Evolutionary conservation across 2,888 invertebrate species (phyloP).

Genomic region (Globia sparganii): DNA sequence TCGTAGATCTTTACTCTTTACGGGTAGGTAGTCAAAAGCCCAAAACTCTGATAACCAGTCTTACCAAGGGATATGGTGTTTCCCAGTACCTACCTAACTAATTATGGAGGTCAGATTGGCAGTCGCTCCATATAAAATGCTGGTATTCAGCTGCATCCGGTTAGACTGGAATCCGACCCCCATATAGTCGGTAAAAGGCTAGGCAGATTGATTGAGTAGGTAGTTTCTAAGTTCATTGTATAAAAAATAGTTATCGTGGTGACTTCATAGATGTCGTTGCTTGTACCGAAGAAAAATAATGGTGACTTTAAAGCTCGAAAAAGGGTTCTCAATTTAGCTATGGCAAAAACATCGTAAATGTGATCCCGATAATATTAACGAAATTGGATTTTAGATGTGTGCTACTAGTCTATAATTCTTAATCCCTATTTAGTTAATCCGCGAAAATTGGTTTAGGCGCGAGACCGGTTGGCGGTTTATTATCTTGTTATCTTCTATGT

Average conservation of each 20-base stretch:
- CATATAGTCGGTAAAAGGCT: background rate
- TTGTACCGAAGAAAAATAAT: background rate
- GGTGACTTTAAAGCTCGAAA: background rate
- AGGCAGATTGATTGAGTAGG: background rate
- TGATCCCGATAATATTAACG: background rate
- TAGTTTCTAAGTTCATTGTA: background rate
- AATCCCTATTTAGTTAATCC: constrained; percentile 3
- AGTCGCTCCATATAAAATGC: background rate
- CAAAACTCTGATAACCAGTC: background rate
- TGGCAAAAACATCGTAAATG: background rate
- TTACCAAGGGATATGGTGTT: background rate
- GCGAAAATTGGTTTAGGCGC: constrained; percentile 26
- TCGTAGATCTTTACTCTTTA: background rate
- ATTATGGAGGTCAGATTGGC: background rate
- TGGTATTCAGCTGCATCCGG: background rate
- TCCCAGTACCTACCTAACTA: background rate
- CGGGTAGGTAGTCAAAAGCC: background rate
- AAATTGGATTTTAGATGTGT: constrained; percentile 13
- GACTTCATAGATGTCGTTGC: constrained; percentile 41
- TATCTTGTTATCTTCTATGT: too few relatives aligned
- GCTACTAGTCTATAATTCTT: background rate
- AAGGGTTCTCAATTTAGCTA: background rate
- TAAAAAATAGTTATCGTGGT: background rate
- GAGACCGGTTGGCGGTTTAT: background rate
- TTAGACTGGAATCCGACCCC: too few relatives aligned